Percentiles rank a stretch among this genome's conserved stretches.
Evolutionary conservation across 2,797 vertebrate species (phyloP).

Genomic region (Poeciliopsis paucimaculata): DNA sequence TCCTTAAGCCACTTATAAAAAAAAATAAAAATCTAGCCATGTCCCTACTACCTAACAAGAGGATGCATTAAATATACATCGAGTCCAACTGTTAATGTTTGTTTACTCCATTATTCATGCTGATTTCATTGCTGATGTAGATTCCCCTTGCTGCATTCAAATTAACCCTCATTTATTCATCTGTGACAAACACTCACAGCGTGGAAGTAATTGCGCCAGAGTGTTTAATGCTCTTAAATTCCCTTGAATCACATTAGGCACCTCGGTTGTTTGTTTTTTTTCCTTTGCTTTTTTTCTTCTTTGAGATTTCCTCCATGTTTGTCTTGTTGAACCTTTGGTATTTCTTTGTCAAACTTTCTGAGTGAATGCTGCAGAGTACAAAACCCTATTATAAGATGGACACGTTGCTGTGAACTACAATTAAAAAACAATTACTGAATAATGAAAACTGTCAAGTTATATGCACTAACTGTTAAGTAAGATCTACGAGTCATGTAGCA

Average conservation of each 20-base stretch:
- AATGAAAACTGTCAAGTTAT: neutral
- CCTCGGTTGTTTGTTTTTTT: conserved; percentile 8
- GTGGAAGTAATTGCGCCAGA: conserved; percentile 53
- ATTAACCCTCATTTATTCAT: conserved; percentile 59
- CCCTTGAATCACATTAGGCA: conserved; percentile 54
- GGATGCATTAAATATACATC: conserved; percentile 24
- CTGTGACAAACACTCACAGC: conserved; percentile 49
- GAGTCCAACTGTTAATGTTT: conserved; percentile 30
- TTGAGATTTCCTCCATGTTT: conserved; percentile 7
- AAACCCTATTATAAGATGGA: neutral
- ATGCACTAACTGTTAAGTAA: neutral
- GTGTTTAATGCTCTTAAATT: conserved; percentile 65
- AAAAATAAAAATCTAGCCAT: neutral
- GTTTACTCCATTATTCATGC: conserved; percentile 62
- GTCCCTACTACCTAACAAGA: conserved; percentile 18
- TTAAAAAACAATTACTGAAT: neutral
- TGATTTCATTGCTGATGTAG: conserved; percentile 61
- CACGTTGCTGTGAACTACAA: neutral
- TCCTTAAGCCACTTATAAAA: neutral
- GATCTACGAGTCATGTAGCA: neutral
- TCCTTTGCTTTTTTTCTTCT: conserved; percentile 10
- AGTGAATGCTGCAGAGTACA: neutral
- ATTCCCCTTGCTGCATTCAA: conserved; percentile 46
- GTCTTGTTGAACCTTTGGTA: conserved; percentile 1
- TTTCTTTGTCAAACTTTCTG: neutral